Base-by-base conservation (phyloP, 2,888 invertebrate genomes). In the Brachycybe producta region DNA sequence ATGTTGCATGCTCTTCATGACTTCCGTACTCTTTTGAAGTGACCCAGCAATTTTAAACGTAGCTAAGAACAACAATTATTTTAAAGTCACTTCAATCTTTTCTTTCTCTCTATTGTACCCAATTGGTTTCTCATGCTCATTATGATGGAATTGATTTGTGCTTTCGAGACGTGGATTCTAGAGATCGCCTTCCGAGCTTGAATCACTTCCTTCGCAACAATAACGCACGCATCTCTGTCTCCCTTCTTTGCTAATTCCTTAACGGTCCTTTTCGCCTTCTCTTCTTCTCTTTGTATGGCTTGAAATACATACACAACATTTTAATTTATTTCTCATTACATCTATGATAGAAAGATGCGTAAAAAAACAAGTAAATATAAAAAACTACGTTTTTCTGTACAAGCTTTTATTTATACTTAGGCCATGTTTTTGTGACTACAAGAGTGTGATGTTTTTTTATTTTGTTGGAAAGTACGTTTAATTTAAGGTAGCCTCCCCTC, bases 91-190 rank as follows among this genome's bases (percentile, higher is more conserved):
- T n/a, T n/a, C n/a, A n/a, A n/a, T n/a, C 13, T n/a, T 11, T 2
- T 30, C 2, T 49, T 15, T 24, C 21, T 24, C 30, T 11, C n/a
- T 30, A 30, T 30, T n/a, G n/a, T 71, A 87, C 88, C 83, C 60
- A 95, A 70, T 68, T 98, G 97, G 67, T 95, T 92, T 68, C 95
- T 92, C 95, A 98, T 97, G 70, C 91, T 88, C 72, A 95, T 73
- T 59, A 88, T 84, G 11, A 98, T 84, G 0, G 95, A 97, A 67
- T 92, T 97, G 19, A 98, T 73, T 62, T 98, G 95, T 5, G 98
- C 95, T 71, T 97, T 97, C 8, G 94, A 90, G 1, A 90, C 84
- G 66, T 95, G 83, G 57, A 98, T 84, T 69, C 92, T 90, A 62
- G 77, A 82, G 28, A 90, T 76, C 0, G 94, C 84, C 69, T 86